Percentiles rank a stretch among this genome's conserved stretches.
Conservation (phyloP, 30 jellyfish, hydroid and myxozoan genomes). For the Morbakka virulenta region DNA sequence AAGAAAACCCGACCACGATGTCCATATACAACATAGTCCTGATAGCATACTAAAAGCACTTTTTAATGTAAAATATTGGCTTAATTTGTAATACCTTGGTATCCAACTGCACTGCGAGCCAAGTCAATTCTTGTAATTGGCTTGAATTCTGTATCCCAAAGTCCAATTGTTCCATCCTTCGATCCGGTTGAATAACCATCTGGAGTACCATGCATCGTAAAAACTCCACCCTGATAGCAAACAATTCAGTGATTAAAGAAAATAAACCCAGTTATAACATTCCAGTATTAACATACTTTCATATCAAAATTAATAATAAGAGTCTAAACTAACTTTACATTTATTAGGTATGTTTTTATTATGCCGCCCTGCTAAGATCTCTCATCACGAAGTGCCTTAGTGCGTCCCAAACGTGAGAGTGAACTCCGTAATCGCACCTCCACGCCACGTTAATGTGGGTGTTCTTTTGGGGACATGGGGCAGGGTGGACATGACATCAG, state of each 20-base stretch:
- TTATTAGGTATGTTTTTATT: background rate
- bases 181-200: conserved; percentile 98
- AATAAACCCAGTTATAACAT: background rate
- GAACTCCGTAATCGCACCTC: too few species aligned
- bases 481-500: too few species aligned
- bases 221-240: conserved; percentile 83
- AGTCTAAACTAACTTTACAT: background rate
- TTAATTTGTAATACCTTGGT: conserved; percentile 67
- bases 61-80: too few species aligned
- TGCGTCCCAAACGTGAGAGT: too few species aligned
- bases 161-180: conserved; percentile 91
- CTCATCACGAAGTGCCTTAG: too few species aligned
- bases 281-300: background rate
- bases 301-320: background rate
- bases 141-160: conserved; percentile 94
- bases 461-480: too few species aligned
- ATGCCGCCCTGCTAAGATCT: too few species aligned
- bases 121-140: conserved; percentile 91
- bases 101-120: conserved; percentile 74
- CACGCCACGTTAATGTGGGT: too few species aligned
- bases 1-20: too few species aligned
- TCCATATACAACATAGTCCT: too few species aligned
- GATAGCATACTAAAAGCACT: too few species aligned
- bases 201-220: conserved; percentile 83
- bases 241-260: too few species aligned